A percentile compares a stretch with the other conserved stretches of the same genome.
Conservation (phyloP, 2,113 vertebrate genomes). For the Hippocampus comes region DNA sequence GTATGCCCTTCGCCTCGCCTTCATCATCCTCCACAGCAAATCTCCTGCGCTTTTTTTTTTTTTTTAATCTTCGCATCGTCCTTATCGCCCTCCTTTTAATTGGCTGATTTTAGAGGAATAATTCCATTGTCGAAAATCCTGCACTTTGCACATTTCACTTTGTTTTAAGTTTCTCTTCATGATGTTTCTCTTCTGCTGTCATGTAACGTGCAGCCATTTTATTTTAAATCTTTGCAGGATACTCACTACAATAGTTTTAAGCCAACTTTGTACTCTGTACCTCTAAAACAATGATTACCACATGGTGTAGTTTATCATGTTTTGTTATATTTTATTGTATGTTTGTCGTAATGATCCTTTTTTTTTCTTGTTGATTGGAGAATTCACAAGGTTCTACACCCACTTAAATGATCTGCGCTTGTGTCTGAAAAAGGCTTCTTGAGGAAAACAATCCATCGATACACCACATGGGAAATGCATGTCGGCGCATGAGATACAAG, state of each 20-base stretch:
- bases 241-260: background rate
- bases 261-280: background rate
- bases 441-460: too few relatives aligned
- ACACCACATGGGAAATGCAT: too few relatives aligned
- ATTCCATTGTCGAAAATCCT: conserved; percentile 1
- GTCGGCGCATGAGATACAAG: too few relatives aligned
- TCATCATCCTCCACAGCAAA: conserved; percentile 28
- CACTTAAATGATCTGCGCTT: too few relatives aligned
- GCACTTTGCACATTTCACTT: background rate
- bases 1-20: conserved; percentile 17
- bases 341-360: too few relatives aligned
- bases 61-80: conserved; percentile 27
- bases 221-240: background rate
- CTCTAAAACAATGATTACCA: background rate
- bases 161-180: background rate
- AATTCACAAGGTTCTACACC: too few relatives aligned
- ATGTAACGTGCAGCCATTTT: background rate
- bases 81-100: conserved; percentile 11
- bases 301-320: background rate
- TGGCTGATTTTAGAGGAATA: conserved; percentile 1
- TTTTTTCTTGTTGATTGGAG: too few relatives aligned
- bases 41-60: conserved; percentile 22
- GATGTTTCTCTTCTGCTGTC: background rate
- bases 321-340: background rate
- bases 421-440: too few relatives aligned